Evolutionary conservation across 1,140 invertebrate species (phyloP), one percentile per base, ranked within the genome.

Genomic region (Ganaspis sp.): DNA sequence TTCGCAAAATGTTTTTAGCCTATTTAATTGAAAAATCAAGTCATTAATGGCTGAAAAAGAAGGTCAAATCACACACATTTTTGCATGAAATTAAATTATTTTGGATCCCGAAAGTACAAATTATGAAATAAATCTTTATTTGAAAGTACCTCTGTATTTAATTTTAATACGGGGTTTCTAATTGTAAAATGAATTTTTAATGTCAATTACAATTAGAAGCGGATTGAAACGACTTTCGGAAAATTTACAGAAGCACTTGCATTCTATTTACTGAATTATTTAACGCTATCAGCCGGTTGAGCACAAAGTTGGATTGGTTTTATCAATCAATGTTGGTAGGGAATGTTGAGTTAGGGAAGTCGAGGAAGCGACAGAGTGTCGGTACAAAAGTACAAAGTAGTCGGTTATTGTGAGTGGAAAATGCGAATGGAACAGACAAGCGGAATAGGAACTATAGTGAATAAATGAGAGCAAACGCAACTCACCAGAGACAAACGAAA

Each of bases 401-500:
- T 64, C 26, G 58, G 26, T 29, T 64, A 64, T 64, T 64, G 58
- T 26, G 11, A 64, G 23, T 64, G 58, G 23, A 1, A 29, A 64
- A 64, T 5, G 58, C 23, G 26, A 64, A 64, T n/a, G 58, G n/a
- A 64, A 29, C 58, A 64, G 54, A 64, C 54, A 64, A 64, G 26
- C 58, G 11, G 11, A 34, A 64, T 26, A 29, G 23, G 29, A 64
- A 29, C 58, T 64, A 4, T 29, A 26, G 4, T 64, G 58, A 64
- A 64, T 29, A 26, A 64, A 26, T 29, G 58, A 64, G 58, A 29
- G 23, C 12, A 64, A 29, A 29, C 58, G 58, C 23, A 64, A 12
- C 23, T 64, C 12, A 64, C 53, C 8, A 64, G 58, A 64, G 58
- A 64, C 58, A 64, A 64, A 64, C 58, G 26, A 64, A 64, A 64